Evolutionary conservation across 2,888 invertebrate genomes (phyloP).

Genomic region (Drosophila emarginata): DNA sequence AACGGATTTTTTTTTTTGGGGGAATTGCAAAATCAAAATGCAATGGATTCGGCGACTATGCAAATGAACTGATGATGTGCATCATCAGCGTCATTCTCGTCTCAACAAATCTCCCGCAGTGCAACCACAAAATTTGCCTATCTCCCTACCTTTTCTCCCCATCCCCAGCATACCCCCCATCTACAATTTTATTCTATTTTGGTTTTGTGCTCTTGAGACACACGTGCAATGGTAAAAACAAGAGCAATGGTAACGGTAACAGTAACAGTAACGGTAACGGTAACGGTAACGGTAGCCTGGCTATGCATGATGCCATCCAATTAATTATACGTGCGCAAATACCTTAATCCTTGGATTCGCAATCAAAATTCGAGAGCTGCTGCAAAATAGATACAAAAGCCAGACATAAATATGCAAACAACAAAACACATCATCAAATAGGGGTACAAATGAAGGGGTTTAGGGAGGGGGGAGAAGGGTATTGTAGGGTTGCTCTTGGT

Average conservation of each 20-base stretch:
- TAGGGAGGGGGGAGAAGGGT: not conserved
- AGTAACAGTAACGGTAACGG: not conserved
- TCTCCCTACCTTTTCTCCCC: not conserved
- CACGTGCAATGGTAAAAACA: no score
- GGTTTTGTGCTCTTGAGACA: not conserved
- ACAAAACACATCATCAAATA: conserved; percentile 22
- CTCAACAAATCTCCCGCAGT: conserved; percentile 2
- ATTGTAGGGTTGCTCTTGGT: not conserved
- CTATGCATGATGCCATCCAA: conserved; percentile 57
- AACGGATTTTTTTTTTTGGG: no score
- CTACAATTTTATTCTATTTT: not conserved
- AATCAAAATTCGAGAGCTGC: conserved; percentile 71
- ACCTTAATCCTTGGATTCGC: conserved; percentile 74
- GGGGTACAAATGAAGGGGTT: not conserved
- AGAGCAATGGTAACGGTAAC: not conserved
- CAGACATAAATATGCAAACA: conserved; percentile 61
- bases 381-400: conserved; percentile 60
- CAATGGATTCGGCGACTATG: not conserved
- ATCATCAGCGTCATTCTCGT: conserved; percentile 2
- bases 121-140: conserved; percentile 3
- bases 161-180: not conserved
- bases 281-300: conserved; percentile 24
- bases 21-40: no score
- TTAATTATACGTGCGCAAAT: conserved; percentile 80
- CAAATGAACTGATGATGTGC: conserved; percentile 1